Conservation (phyloP, 2,113 vertebrate species). For the Rhombomys opimus region DNA sequence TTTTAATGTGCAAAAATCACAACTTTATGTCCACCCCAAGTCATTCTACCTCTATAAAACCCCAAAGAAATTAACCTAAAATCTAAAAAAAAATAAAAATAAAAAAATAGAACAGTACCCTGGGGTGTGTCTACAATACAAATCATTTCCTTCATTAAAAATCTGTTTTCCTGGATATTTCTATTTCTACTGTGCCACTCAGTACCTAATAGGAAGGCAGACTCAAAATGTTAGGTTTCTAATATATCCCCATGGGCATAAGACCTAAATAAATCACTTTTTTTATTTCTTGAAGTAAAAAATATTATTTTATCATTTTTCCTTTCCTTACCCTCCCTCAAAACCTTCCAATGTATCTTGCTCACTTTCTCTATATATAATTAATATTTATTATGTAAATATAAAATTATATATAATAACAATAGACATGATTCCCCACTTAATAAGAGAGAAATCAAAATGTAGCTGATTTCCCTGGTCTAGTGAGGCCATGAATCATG, state of each 20-base stretch:
- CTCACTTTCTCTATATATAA: not conserved
- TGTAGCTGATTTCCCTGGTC: not conserved
- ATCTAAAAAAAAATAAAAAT: not conserved
- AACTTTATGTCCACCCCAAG: not conserved
- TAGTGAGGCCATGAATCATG: not conserved
- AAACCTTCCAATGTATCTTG: no score
- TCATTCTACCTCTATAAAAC: not conserved
- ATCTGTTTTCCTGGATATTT: not conserved
- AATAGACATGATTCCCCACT: not conserved
- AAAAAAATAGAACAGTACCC: not conserved
- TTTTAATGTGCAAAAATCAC: constrained; percentile 32
- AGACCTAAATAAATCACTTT: not conserved
- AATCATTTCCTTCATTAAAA: not conserved
- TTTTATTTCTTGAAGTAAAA: not conserved
- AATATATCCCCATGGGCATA: not conserved
- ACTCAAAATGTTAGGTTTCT: not conserved
- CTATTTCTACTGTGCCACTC: not conserved
- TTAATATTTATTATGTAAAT: not conserved
- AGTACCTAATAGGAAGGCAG: not conserved
- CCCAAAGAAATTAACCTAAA: not conserved
- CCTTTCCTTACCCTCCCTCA: not conserved
- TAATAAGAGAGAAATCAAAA: not conserved
- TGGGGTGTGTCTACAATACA: not conserved
- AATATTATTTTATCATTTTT: not conserved
- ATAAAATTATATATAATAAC: not conserved